Evolutionary conservation across 1,140 invertebrate genomes (phyloP).

Genomic region (Parasteatoda tepidariorum): DNA sequence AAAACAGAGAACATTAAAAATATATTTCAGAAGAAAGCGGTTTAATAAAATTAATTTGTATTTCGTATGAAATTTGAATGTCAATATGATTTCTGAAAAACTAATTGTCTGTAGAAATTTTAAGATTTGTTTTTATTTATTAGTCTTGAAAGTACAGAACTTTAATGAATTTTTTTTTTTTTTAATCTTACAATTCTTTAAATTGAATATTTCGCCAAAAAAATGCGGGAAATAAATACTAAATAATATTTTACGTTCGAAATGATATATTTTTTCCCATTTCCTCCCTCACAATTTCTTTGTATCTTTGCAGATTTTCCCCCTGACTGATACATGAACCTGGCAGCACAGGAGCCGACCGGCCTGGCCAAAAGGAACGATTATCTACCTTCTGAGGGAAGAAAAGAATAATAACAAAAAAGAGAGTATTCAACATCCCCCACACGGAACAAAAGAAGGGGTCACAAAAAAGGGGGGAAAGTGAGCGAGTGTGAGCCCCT

Average conservation of each 20-base stretch:
- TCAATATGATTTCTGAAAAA: background rate
- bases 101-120: background rate
- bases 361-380: background rate
- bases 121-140: background rate
- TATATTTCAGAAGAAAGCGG: no score
- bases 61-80: no score
- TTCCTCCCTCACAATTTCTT: background rate
- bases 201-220: no score
- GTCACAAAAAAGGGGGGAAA: background rate
- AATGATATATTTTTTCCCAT: background rate
- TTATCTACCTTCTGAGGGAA: background rate
- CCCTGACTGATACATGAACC: background rate
- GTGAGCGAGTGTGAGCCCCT: background rate
- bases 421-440: background rate
- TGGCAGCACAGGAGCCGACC: background rate
- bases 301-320: conserved; percentile 10
- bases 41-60: no score
- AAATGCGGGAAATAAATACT: background rate
- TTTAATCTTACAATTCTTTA: background rate
- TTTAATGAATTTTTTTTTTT: background rate
- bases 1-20: no score
- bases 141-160: background rate
- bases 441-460: conserved; percentile 14
- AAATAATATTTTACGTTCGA: background rate
- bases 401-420: background rate